These are phyloP conservation scores for Heliconius hewitsoni DNA, from an alignment of 1,140 invertebrate genomes.

Conservation along the genomic window DNA sequence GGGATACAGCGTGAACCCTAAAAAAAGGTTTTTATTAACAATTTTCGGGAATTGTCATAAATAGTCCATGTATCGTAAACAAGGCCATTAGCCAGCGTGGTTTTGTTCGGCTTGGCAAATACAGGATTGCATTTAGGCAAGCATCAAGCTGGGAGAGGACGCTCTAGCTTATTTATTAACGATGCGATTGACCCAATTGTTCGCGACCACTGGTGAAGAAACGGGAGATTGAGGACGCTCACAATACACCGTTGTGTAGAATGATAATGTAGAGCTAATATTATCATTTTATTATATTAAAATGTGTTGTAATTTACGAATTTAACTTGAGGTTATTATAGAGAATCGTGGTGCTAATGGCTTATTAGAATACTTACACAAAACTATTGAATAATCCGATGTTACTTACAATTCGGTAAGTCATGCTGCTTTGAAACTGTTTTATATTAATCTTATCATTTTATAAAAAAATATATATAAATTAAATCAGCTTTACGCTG, in stretches of 20 bases:
- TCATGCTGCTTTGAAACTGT: too few species aligned
- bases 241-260: neutral
- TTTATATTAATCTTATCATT: too few species aligned
- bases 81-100: neutral
- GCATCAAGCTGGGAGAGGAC: slow-evolving; percentile 10
- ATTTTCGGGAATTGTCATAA: neutral
- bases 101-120: slow-evolving; percentile 13
- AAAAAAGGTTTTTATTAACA: neutral
- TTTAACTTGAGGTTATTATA: too few species aligned
- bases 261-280: neutral
- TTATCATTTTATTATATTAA: too few species aligned
- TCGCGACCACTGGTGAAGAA: slow-evolving; percentile 24
- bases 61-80: neutral
- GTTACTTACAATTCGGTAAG: too few species aligned
- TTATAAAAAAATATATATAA: too few species aligned
- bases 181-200: slow-evolving; percentile 35
- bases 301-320: too few species aligned
- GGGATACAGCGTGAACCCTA: too few species aligned
- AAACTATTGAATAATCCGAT: too few species aligned
- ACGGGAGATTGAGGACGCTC: slow-evolving; percentile 5
- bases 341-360: too few species aligned
- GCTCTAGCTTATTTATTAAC: slow-evolving; percentile 32
- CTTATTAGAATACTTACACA: too few species aligned
- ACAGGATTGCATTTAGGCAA: slow-evolving; percentile 33
- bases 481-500: too few species aligned